Conservation (phyloP, 92 coral and sea anemone species). For the Palythoa grandiflora region DNA sequence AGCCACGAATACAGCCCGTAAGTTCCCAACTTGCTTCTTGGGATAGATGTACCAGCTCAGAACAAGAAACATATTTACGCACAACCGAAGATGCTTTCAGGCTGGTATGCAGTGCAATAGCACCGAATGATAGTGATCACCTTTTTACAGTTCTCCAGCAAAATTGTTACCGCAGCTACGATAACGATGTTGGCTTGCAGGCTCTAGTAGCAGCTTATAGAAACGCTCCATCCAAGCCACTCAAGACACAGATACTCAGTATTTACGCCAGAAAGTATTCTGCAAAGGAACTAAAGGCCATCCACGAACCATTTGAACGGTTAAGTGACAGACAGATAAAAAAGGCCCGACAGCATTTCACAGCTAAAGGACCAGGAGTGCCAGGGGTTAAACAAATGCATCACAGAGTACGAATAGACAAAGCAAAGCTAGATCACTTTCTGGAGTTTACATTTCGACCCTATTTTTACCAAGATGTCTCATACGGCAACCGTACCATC, state of each 20-base stretch:
- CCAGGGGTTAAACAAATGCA: slow-evolving; percentile 48
- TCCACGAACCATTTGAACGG: slow-evolving; percentile 58
- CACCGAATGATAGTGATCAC: slow-evolving; percentile 58
- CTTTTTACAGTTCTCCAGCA: slow-evolving; percentile 46
- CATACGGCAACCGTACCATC: slow-evolving; percentile 65
- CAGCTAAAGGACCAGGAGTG: slow-evolving; percentile 60
- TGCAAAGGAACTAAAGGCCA: slow-evolving; percentile 45
- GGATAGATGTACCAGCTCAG: slow-evolving; percentile 57
- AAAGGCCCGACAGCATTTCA: slow-evolving; percentile 62
- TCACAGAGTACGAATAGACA: slow-evolving; percentile 64
- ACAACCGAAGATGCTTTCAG: slow-evolving; percentile 63
- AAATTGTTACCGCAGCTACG: slow-evolving; percentile 4
- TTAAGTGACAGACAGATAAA: slow-evolving; percentile 67
- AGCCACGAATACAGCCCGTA: slow-evolving; percentile 58
- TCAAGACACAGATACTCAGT: slow-evolving; percentile 63
- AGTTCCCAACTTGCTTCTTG: slow-evolving; percentile 46
- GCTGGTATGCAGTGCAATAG: slow-evolving; percentile 58
- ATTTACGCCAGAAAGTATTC: slow-evolving; percentile 62
- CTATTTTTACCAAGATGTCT: slow-evolving; percentile 12
- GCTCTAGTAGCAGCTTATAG: slow-evolving; percentile 60
- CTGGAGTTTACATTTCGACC: slow-evolving; percentile 50
- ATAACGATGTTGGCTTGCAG: slow-evolving; percentile 53
- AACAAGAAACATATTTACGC: slow-evolving; percentile 43
- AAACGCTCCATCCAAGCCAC: slow-evolving; percentile 48
- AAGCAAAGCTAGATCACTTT: slow-evolving; percentile 59